These are phyloP conservation scores for Phocides pigmalion DNA, from an alignment of 1,140 invertebrate species.

Conservation along the genomic window DNA sequence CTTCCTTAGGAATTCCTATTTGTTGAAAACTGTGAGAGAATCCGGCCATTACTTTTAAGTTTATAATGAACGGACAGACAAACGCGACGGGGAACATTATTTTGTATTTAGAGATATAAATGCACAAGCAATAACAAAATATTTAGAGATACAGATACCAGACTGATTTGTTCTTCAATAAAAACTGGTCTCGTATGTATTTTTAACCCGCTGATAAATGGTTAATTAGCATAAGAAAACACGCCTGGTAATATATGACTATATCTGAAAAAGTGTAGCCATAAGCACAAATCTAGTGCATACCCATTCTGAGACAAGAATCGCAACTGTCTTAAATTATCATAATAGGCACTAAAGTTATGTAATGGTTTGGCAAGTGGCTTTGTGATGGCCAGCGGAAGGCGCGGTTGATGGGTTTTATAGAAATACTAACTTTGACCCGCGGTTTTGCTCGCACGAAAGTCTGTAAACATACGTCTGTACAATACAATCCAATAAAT, in stretches of 20 bases:
- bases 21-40: no score
- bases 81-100: no score
- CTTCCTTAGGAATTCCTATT: no score
- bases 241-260: neutral
- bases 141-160: no score
- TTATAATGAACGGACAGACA: no score
- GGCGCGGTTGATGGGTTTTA: neutral
- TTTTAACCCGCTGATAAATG: constrained; percentile 18
- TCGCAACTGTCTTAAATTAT: constrained; percentile 17
- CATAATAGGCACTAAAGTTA: constrained; percentile 19
- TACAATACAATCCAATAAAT: no score
- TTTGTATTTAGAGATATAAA: no score
- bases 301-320: constrained; percentile 3
- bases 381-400: constrained; percentile 2
- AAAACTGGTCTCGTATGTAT: constrained; percentile 19
- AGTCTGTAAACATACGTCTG: no score
- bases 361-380: constrained; percentile 18
- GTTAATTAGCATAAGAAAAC: constrained; percentile 20
- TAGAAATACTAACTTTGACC: no score
- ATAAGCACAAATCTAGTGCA: constrained; percentile 8
- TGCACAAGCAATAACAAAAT: no score
- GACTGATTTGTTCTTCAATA: neutral
- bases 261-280: neutral
- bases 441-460: no score
- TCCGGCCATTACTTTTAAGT: no score